Evolutionary conservation across 1,140 invertebrate species (phyloP).

Genomic region (Drosophila lacertosa): DNA sequence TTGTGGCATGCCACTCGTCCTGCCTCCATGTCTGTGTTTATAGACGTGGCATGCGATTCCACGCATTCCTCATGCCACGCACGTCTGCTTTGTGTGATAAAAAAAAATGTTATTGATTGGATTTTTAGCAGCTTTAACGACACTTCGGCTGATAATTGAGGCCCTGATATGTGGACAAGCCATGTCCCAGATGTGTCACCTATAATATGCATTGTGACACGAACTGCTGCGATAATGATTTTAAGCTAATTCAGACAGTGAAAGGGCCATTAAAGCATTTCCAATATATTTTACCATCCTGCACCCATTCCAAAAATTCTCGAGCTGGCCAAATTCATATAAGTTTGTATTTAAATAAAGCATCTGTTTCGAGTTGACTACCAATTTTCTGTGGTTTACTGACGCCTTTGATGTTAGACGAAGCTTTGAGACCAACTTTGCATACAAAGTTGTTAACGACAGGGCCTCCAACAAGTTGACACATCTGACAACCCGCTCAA

Average conservation of each 20-base stretch:
- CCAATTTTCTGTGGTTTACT: conserved; percentile 26
- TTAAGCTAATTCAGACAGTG: conserved; percentile 4
- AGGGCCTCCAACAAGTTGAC: conserved; percentile 26
- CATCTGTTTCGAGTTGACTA: conserved; percentile 9
- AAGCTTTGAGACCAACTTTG: conserved; percentile 23
- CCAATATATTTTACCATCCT: not conserved
- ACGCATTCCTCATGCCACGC: conserved; percentile 39
- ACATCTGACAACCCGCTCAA: conserved; percentile 23
- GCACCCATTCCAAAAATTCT: not conserved
- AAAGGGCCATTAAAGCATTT: not conserved
- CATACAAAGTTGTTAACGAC: conserved; percentile 12
- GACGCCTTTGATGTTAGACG: conserved; percentile 25
- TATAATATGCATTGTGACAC: conserved; percentile 1
- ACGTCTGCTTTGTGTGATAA: conserved; percentile 32
- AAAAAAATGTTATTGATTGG: conserved; percentile 45
- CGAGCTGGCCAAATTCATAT: conserved; percentile 1
- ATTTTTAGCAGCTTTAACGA: conserved; percentile 40
- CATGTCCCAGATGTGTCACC: conserved; percentile 20
- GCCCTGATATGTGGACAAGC: conserved; percentile 25
- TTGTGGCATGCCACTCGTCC: not conserved
- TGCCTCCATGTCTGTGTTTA: conserved; percentile 1
- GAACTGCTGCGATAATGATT: conserved; percentile 1
- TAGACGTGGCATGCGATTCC: conserved; percentile 1
- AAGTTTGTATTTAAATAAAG: conserved; percentile 1
- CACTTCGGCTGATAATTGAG: conserved; percentile 43